These are phyloP conservation scores for Heliconius himera DNA, from an alignment of 1,140 invertebrate genomes.

Conservation along the genomic window DNA sequence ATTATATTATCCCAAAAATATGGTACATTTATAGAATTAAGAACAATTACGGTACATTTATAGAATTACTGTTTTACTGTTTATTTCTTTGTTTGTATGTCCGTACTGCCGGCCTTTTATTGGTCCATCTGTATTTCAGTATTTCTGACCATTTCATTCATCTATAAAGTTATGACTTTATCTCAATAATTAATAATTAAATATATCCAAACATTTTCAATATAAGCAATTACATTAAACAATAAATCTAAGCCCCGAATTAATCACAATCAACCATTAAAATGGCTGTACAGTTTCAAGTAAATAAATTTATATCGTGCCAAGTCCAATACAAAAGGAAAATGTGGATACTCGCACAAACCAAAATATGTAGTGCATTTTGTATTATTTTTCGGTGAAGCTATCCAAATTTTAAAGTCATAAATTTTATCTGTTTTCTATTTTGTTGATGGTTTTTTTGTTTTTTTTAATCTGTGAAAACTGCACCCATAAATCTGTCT, in stretches of 20 bases:
- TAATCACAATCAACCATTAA: constrained; percentile 35
- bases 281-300: constrained; percentile 36
- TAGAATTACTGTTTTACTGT: too few relatives aligned
- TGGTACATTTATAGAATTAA: too few relatives aligned
- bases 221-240: background rate
- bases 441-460: constrained; percentile 18
- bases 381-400: constrained; percentile 39
- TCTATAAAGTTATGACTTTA: too few relatives aligned
- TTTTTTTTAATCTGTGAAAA: background rate
- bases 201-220: background rate
- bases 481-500: constrained; percentile 31
- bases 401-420: constrained; percentile 46
- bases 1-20: too few relatives aligned
- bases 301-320: constrained; percentile 43
- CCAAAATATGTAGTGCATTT: constrained; percentile 32
- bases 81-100: too few relatives aligned
- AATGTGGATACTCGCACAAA: constrained; percentile 7
- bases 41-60: too few relatives aligned
- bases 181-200: too few relatives aligned
- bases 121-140: too few relatives aligned
- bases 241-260: background rate
- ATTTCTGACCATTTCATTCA: too few relatives aligned
- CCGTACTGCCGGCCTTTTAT: too few relatives aligned
- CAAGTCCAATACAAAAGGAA: constrained; percentile 34
- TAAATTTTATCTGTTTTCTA: constrained; percentile 41